Evolutionary conservation across 1,140 invertebrate genomes (phyloP).

Genomic region (Hycleus cichorii): DNA sequence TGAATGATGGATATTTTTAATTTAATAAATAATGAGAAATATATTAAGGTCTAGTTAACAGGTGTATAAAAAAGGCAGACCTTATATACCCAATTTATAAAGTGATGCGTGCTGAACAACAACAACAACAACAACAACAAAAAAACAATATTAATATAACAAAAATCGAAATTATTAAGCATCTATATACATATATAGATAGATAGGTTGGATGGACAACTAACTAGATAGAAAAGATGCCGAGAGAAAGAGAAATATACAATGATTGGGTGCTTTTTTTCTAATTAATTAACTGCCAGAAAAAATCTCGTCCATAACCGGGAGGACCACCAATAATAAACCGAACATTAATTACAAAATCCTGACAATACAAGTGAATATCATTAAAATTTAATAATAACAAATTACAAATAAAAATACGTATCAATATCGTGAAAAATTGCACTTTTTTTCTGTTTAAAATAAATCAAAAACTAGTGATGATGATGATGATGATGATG

Average conservation of each 20-base stretch:
- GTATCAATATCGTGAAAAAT: neutral
- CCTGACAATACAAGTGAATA: neutral
- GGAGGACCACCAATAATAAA: neutral
- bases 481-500: neutral
- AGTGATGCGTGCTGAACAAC: too few species aligned
- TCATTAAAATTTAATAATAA: slow-evolving; percentile 3
- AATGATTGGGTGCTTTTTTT: slow-evolving; percentile 2
- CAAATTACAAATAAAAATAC: neutral
- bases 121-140: too few species aligned
- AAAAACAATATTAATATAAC: too few species aligned
- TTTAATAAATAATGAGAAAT: slow-evolving; percentile 43
- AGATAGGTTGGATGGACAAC: too few species aligned
- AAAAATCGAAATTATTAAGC: too few species aligned
- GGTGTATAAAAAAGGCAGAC: slow-evolving; percentile 37
- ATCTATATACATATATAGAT: too few species aligned
- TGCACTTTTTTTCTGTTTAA: neutral
- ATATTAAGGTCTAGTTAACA: slow-evolving; percentile 38
- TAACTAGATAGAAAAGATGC: neutral
- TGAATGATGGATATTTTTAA: slow-evolving; percentile 40
- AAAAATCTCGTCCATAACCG: neutral
- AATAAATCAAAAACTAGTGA: neutral
- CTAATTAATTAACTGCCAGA: neutral
- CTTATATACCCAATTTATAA: neutral
- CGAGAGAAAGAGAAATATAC: neutral
- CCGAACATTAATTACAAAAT: neutral